Base-by-base conservation (phyloP, 2,113 vertebrate species). In the Gasterosteus aculeatus region DNA sequence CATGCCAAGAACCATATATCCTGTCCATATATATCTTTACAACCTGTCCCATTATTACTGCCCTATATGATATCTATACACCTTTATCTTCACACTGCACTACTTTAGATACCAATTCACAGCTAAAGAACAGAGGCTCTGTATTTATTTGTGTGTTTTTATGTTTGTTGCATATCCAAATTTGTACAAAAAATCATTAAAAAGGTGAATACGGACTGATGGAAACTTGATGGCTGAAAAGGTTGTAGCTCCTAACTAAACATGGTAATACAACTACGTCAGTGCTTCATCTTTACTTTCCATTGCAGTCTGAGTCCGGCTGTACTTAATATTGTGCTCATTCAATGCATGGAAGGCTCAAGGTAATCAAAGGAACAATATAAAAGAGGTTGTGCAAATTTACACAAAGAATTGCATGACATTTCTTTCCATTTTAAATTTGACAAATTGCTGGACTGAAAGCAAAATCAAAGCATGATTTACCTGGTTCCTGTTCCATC, bases 401-500 rank as follows among this genome's bases (percentile, higher is more conserved):
- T 58, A 4, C 5, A 59, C 8, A 14, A 22, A 14, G n/a, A 35
- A 53, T 46, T 10, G 10, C 0, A 0, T 29, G 1, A 54, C 29
- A 42, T 16, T 59, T 5, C 7, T 18, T 58, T 69, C 16, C 4
- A 47, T 60, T 69, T 10, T 0, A 5, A 14, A 14, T 69, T 53
- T 10, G 66, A 1, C 5, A 60, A 16, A 29, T 69, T 41, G 9
- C 2, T 19, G 35, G 3, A 58, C 6, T 35, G 18, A 51, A 7
- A 53, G 26, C n/a, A 11, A 39, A 66, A 44, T 61, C 41, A 4
- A 49, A 76, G 39, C 29, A 1, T 2, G 68, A 0, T 51, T 80
- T 96, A 99, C 98, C 97, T 98, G 88, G 92, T 89, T 80, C 94
- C 95, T 0, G 91, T 81, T 87, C 95, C 96, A 29, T 97, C 96